phyloP scores from a whole-genome alignment of 2,888 invertebrate genomes.

The Melanostoma mellinum region DNA sequence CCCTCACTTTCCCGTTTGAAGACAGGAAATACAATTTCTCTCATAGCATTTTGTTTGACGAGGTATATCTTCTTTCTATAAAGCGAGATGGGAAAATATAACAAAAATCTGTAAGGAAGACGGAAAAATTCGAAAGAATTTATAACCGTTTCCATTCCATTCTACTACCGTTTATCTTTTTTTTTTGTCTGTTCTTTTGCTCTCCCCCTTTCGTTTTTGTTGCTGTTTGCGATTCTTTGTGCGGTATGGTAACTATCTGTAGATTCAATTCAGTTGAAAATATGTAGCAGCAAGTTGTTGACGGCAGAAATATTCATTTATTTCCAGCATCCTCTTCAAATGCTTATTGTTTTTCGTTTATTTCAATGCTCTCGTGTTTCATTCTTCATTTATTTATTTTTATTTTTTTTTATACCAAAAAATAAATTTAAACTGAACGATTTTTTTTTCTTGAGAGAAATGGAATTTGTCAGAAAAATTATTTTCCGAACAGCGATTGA shows the following conservation, averaged over 20 bases:
- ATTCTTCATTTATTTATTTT: not conserved
- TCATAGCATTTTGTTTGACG: constrained; percentile 23
- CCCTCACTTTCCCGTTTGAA: constrained; percentile 7
- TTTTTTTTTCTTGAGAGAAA: no score
- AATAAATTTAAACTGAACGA: no score
- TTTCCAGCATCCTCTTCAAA: constrained; percentile 23
- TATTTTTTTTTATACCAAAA: not conserved
- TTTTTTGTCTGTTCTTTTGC: not conserved
- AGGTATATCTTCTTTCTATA: not conserved
- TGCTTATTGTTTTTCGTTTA: constrained; percentile 21
- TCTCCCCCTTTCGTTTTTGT: not conserved
- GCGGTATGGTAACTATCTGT: constrained; percentile 54
- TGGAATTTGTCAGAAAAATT: no score
- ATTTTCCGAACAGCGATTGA: no score
- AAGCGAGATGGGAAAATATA: constrained; percentile 7
- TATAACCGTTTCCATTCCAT: constrained; percentile 28
- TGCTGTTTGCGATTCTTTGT: constrained; percentile 30
- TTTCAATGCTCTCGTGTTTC: not conserved
- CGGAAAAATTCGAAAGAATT: constrained; percentile 34
- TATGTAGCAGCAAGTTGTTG: constrained; percentile 45
- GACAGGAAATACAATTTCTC: constrained; percentile 53
- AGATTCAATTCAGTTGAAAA: constrained; percentile 44
- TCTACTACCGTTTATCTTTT: constrained; percentile 6
- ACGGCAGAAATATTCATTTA: constrained; percentile 44
- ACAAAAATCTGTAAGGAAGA: constrained; percentile 22